These are phyloP conservation scores for Aphaenogaster ashmeadi DNA, from an alignment of 1,140 invertebrate genomes.

Conservation along the genomic window DNA sequence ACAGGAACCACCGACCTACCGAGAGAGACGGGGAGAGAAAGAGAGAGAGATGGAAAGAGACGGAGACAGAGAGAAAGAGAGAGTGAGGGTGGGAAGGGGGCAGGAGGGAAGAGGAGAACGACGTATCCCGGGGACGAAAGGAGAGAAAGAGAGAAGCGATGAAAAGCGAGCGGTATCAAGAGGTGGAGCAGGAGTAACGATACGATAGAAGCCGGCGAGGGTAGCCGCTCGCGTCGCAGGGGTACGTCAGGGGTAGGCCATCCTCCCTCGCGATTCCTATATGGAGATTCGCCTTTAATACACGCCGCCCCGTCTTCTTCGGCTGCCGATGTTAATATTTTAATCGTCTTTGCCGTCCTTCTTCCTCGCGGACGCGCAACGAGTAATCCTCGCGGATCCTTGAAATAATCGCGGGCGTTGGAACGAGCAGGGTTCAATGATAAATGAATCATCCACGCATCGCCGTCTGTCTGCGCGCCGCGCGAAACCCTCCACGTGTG, in stretches of 20 bases:
- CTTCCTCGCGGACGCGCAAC: not conserved
- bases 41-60: slow-evolving; percentile 46
- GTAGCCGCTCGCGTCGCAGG: slow-evolving; percentile 65
- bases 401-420: not conserved
- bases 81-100: slow-evolving; percentile 72
- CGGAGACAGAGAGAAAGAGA: slow-evolving; percentile 61
- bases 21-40: slow-evolving; percentile 78
- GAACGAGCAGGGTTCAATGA: not conserved
- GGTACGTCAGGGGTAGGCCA: slow-evolving; percentile 11
- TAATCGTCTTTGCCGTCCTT: not conserved
- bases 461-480: not conserved
- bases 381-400: not conserved
- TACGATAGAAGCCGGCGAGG: slow-evolving; percentile 64
- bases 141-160: slow-evolving; percentile 73
- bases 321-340: not conserved
- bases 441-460: not conserved
- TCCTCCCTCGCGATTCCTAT: not conserved
- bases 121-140: slow-evolving; percentile 71
- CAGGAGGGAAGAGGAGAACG: slow-evolving; percentile 68
- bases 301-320: not conserved
- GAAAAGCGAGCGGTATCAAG: slow-evolving; percentile 81
- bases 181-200: slow-evolving; percentile 69
- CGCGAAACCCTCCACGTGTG: slow-evolving; percentile 9
- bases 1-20: slow-evolving; percentile 85
- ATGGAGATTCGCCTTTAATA: not conserved